Evolutionary conservation across 2,888 invertebrate species (phyloP).

Genomic region (Mesorhabditis sp.): DNA sequence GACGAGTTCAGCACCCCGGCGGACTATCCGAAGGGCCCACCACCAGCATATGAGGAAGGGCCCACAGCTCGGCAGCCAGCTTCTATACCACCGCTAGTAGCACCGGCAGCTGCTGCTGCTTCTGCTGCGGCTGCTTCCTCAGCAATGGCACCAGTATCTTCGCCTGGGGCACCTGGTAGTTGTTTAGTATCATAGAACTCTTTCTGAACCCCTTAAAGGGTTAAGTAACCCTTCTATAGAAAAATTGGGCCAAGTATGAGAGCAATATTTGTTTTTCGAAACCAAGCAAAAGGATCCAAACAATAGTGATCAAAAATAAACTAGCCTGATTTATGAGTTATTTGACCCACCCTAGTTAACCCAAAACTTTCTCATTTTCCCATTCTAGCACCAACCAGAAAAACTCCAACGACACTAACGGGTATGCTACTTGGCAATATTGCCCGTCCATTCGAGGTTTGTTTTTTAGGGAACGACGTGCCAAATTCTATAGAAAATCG

Average conservation of each 20-base stretch:
- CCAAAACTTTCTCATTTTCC: background rate
- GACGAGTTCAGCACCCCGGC: background rate
- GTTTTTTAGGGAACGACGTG: background rate
- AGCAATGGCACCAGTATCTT: no score
- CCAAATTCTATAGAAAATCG: no score
- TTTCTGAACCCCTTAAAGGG: no score
- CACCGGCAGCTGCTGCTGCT: background rate
- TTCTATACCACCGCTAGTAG: background rate
- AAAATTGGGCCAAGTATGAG: no score
- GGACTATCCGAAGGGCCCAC: background rate
- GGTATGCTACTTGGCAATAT: background rate
- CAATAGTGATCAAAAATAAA: no score
- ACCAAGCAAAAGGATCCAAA: no score
- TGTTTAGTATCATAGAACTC: no score
- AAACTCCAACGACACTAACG: background rate
- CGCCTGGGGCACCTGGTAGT: no score
- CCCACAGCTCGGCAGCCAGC: background rate
- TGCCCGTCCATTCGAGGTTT: constrained; percentile 5
- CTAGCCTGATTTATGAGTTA: no score
- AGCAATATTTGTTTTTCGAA: no score
- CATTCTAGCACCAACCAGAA: background rate
- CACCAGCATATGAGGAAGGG: background rate
- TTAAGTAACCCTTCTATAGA: no score
- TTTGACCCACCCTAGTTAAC: background rate
- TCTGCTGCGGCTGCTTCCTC: background rate